Evolutionary conservation across 1,140 invertebrate genomes (phyloP), one percentile per base, ranked within the genome.

Genomic region (Hestina assimilis): DNA sequence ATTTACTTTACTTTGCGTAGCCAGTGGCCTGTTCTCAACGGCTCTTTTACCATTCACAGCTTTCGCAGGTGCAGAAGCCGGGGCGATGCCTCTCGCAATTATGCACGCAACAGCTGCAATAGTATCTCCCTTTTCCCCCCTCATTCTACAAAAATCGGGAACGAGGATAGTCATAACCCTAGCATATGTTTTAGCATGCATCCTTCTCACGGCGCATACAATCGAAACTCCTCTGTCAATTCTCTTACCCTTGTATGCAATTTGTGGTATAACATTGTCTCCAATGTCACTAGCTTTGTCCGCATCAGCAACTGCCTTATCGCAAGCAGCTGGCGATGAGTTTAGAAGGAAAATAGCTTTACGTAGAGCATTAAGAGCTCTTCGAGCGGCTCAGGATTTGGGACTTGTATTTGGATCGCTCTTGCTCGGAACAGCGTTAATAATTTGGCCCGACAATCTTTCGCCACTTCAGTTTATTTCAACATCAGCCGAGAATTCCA

Each of bases 81-180:
- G 26, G 83, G 93, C 77, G 72, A 90, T 76, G 81, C 90, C 40
- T 72, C 90, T 48, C 58, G 92, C 48, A 1, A 54, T 81, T 0
- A 84, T 87, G 79, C 90, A 93, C 35, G 62, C 91, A 0, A 89
- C 92, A 42, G 89, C 91, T 2, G 89, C 92, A 8, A 75, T 91
- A n/a, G 91, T 92, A 1, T 92, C 92, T 1, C 92, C 92, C 0
- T 91, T 91, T 42, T 79, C 93, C 20, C 92, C 93, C 0, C 88
- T 93, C 17, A 80, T 87, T 14, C 68, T 87, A 8, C 84, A 84
- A 51, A 85, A 80, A 52, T 73, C 71, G 12, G 84, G 84, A 12
- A 71, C 70, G 8, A 74, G 81, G 47, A 24, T 79, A 4, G 75
- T 79, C 0, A 68, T 87, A 0, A 75, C 72, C 0, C 50, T 69